A percentile compares a stretch with the other conserved stretches of the same genome.
phyloP scores from a whole-genome alignment of 1,140 invertebrate genomes.

The Pinna nobilis region DNA sequence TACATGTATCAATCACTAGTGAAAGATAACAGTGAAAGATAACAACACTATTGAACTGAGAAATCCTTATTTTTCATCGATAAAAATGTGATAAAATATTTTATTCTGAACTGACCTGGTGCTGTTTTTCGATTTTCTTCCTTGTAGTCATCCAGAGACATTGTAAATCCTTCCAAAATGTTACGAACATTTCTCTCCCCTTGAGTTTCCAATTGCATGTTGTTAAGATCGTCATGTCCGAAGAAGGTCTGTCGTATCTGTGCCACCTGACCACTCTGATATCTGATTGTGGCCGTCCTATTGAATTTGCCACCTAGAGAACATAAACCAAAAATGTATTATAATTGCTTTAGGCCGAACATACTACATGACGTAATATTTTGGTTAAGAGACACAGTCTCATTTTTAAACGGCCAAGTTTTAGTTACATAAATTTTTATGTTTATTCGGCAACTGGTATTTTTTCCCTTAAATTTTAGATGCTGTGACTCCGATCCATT shows the following conservation, averaged over 20 bases:
- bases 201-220: conserved; percentile 83
- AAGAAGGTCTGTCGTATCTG: conserved; percentile 87
- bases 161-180: conserved; percentile 79
- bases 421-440: too few relatives aligned
- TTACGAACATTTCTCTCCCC: conserved; percentile 86
- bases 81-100: background rate
- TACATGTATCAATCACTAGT: background rate
- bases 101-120: conserved; percentile 74
- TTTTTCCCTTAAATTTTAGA: too few relatives aligned
- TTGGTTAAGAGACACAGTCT: too few relatives aligned
- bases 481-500: too few relatives aligned
- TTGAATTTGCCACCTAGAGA: conserved; percentile 86
- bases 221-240: conserved; percentile 93
- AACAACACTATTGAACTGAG: background rate
- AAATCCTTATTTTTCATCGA: background rate
- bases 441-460: too few relatives aligned
- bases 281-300: conserved; percentile 85
- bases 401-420: too few relatives aligned
- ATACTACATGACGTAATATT: too few relatives aligned
- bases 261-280: conserved; percentile 79
- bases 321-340: background rate
- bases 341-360: background rate
- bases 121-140: conserved; percentile 86
- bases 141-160: conserved; percentile 86
- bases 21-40: background rate